Percentiles rank a stretch among this genome's conserved stretches.
Conservation (phyloP, 2,113 vertebrate species). For the Butorides virescens region DNA sequence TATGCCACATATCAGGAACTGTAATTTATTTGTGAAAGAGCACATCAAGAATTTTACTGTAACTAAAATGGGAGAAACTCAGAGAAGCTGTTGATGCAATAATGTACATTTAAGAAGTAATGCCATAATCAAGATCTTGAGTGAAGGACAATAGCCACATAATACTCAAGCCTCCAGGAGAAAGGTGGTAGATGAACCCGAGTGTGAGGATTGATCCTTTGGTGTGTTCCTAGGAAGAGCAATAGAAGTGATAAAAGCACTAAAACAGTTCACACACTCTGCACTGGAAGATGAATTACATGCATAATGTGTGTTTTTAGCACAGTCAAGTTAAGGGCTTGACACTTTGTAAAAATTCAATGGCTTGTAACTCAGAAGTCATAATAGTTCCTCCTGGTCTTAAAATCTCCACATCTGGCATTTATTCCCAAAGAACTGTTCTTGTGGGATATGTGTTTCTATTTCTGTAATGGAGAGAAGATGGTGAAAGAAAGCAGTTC, state of each 20-base stretch:
- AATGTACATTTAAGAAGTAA: not conserved
- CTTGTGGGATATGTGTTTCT: not conserved
- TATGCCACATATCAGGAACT: not conserved
- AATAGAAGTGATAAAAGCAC: not conserved
- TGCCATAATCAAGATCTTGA: not conserved
- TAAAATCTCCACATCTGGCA: constrained; percentile 13
- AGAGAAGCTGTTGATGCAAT: not conserved
- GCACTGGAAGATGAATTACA: not conserved
- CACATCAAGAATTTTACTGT: not conserved
- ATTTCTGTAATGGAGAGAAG: not conserved
- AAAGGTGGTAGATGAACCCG: not conserved
- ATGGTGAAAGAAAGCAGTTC: not conserved
- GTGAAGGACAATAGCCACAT: not conserved
- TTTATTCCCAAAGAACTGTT: constrained; percentile 15
- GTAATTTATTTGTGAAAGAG: not conserved
- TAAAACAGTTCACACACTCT: not conserved
- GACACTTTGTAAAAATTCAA: not conserved
- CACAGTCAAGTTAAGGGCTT: not conserved
- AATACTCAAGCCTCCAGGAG: not conserved
- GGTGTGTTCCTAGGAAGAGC: not conserved
- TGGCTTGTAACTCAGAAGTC: not conserved
- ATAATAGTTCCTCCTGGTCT: not conserved
- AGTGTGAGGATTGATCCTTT: not conserved
- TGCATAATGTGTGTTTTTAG: not conserved
- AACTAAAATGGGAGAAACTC: not conserved